Evolutionary conservation across 2,797 vertebrate genomes (phyloP).

Genomic region (Carapus acus): DNA sequence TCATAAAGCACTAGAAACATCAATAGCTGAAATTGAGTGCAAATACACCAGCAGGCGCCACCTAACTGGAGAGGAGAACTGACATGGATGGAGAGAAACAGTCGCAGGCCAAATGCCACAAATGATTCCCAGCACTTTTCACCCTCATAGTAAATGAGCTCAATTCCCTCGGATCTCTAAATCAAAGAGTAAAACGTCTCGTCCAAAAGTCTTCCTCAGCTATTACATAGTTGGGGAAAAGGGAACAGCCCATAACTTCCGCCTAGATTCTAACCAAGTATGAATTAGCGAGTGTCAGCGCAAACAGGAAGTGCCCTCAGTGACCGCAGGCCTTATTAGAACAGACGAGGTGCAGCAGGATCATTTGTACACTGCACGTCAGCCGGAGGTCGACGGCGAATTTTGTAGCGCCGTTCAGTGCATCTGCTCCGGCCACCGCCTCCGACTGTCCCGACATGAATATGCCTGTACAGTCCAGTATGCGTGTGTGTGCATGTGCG

Average conservation of each 20-base stretch:
- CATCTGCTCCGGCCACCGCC: too few species aligned
- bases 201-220: conserved; percentile 20
- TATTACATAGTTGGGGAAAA: conserved; percentile 20
- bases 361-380: conserved; percentile 32
- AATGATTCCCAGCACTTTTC: conserved; percentile 39
- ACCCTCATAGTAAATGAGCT: conserved; percentile 2
- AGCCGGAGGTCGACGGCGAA: conserved; percentile 27
- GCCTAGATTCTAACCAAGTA: conserved; percentile 36
- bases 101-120: conserved; percentile 34
- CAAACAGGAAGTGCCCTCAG: conserved; percentile 29
- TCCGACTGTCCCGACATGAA: too few species aligned
- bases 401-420: neutral
- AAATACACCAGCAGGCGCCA: conserved; percentile 24
- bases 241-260: conserved; percentile 40
- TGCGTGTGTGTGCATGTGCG: too few species aligned
- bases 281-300: conserved; percentile 22
- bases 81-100: conserved; percentile 32
- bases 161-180: conserved; percentile 14
- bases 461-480: too few species aligned
- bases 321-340: conserved; percentile 10
- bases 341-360: conserved; percentile 19
- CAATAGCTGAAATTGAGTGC: conserved; percentile 16
- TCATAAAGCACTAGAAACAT: conserved; percentile 25
- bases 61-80: conserved; percentile 33
- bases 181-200: conserved; percentile 19